Conservation (phyloP, 2,888 invertebrate genomes). For the Cosmorhoe ocellata region DNA sequence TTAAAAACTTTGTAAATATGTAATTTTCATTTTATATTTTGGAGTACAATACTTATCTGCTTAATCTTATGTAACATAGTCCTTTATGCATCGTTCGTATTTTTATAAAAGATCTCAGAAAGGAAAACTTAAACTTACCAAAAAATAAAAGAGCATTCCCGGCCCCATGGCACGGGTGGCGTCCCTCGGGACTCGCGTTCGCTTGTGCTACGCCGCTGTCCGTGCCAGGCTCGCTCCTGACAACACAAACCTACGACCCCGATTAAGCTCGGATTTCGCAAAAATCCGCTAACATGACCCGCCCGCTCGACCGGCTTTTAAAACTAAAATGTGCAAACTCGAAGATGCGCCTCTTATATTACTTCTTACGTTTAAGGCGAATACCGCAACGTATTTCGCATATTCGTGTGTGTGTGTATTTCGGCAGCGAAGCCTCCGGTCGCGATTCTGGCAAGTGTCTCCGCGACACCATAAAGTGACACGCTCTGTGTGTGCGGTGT, state of each 20-base stretch:
- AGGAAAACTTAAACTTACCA: conserved; percentile 58
- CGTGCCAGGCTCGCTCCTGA: conserved; percentile 17
- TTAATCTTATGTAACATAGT: not conserved
- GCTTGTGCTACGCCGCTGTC: conserved; percentile 8
- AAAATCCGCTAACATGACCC: conserved; percentile 73
- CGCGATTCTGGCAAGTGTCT: conserved; percentile 32
- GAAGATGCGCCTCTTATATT: conserved; percentile 82
- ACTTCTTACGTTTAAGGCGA: conserved; percentile 78
- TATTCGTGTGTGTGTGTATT: conserved; percentile 71
- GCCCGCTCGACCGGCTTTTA: conserved; percentile 73
- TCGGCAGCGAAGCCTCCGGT: conserved; percentile 58
- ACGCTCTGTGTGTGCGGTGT: conserved; percentile 39
- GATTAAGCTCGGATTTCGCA: conserved; percentile 57
- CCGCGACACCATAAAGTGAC: conserved; percentile 48
- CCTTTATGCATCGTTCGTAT: no score
- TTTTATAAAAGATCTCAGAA: no score
- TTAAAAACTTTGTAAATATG: no score
- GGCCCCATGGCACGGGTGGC: conserved; percentile 77
- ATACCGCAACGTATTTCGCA: conserved; percentile 80
- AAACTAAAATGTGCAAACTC: conserved; percentile 80
- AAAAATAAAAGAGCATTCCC: conserved; percentile 64
- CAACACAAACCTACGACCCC: conserved; percentile 47
- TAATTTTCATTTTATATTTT: no score
- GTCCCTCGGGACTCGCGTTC: conserved; percentile 28
- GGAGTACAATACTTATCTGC: no score